phyloP scores from a whole-genome alignment of 2,888 invertebrate species.

The Cephus pulcher region DNA sequence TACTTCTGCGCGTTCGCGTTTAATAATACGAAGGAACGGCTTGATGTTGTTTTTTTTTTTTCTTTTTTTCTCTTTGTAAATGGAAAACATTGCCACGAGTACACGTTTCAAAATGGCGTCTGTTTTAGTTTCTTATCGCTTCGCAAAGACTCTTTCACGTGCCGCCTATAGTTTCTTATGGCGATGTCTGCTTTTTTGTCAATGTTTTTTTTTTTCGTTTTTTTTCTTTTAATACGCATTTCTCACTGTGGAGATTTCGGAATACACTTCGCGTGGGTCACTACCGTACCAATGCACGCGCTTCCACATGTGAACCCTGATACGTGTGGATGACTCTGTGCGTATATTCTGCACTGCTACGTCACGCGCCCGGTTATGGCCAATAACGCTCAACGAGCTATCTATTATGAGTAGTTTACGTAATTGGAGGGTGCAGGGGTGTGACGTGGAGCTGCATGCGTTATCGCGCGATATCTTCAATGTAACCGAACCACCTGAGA shows the following conservation, averaged over 20 bases:
- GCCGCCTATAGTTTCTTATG: neutral
- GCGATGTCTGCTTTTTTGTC: neutral
- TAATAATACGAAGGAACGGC: neutral
- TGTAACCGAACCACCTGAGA: neutral
- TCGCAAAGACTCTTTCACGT: neutral
- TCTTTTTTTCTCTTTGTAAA: no score
- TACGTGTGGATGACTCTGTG: neutral
- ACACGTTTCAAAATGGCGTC: neutral
- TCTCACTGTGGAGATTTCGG: neutral
- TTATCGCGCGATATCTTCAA: neutral
- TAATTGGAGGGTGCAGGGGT: slow-evolving; percentile 9
- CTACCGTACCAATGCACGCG: neutral
- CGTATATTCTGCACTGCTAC: neutral
- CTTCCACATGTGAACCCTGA: neutral
- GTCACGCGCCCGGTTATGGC: slow-evolving; percentile 3
- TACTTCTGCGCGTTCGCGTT: neutral
- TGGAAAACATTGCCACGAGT: neutral
- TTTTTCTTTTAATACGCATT: neutral
- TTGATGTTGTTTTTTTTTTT: neutral
- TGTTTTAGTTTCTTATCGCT: neutral
- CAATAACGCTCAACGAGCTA: slow-evolving; percentile 12
- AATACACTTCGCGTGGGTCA: neutral
- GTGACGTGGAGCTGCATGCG: neutral
- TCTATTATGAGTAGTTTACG: slow-evolving; percentile 10
- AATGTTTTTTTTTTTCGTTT: no score